Evolutionary conservation across 23 tunicate genomes (phyloP).

Genomic region (Oikopleura albicans): DNA sequence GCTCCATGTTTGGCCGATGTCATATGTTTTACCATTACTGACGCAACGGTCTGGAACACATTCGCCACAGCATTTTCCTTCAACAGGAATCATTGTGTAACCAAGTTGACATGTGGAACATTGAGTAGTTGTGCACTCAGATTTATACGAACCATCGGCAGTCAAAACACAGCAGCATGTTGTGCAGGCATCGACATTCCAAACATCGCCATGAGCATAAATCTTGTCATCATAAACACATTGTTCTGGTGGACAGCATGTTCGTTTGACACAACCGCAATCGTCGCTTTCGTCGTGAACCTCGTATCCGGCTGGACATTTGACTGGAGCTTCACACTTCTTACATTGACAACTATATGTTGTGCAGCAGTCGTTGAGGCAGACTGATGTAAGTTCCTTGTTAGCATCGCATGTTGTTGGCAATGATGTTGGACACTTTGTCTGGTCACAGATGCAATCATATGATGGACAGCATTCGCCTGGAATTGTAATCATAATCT

Average conservation of each 20-base stretch:
- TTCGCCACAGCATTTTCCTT: slow-evolving; percentile 92
- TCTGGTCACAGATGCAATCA: neutral
- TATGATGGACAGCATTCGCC: neutral
- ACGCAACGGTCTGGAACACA: slow-evolving; percentile 79
- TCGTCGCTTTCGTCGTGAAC: slow-evolving; percentile 37
- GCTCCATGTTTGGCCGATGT: slow-evolving; percentile 62
- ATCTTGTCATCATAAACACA: slow-evolving; percentile 60
- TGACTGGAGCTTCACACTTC: slow-evolving; percentile 36
- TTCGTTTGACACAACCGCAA: slow-evolving; percentile 53
- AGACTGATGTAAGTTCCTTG: slow-evolving; percentile 30
- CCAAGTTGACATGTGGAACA: slow-evolving; percentile 83
- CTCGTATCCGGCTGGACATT: slow-evolving; percentile 54
- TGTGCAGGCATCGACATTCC: slow-evolving; percentile 69
- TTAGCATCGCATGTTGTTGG: slow-evolving; percentile 23
- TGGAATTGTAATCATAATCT: neutral
- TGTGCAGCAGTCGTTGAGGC: slow-evolving; percentile 53
- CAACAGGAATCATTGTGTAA: slow-evolving; percentile 70
- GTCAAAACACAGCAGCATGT: slow-evolving; percentile 53
- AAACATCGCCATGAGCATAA: slow-evolving; percentile 41
- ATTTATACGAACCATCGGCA: slow-evolving; percentile 36
- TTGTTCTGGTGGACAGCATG: slow-evolving; percentile 38
- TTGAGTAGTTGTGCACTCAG: slow-evolving; percentile 52
- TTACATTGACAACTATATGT: slow-evolving; percentile 49
- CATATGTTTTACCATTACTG: slow-evolving; percentile 41
- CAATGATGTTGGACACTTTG: neutral